A percentile compares a stretch with the other conserved stretches of the same genome.
Conservation (phyloP, 1,140 invertebrate species). For the Periplaneta americana region DNA sequence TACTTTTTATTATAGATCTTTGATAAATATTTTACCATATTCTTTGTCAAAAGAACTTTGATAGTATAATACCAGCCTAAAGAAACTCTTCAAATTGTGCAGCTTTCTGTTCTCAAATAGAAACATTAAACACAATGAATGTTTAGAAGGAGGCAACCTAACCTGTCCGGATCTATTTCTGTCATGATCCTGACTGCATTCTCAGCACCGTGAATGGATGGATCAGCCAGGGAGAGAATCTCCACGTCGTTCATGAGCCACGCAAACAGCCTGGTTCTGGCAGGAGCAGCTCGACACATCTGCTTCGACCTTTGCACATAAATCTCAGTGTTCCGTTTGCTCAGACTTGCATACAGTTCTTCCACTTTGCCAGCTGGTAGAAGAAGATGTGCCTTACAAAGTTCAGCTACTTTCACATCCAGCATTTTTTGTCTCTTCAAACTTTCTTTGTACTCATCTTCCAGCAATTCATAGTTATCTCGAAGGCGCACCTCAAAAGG, state of each 20-base stretch:
- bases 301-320: conserved; percentile 89
- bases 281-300: conserved; percentile 63
- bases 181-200: conserved; percentile 67
- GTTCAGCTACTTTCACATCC: conserved; percentile 75
- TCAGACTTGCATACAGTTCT: conserved; percentile 78
- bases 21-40: no score
- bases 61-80: no score
- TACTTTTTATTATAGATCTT: no score
- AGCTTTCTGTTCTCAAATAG: no score
- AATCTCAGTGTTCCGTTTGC: conserved; percentile 88
- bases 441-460: conserved; percentile 95
- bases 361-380: conserved; percentile 84
- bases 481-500: conserved; percentile 95
- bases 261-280: conserved; percentile 70
- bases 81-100: no score
- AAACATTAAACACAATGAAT: no score
- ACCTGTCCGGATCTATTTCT: conserved; percentile 74
- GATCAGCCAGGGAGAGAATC: conserved; percentile 81
- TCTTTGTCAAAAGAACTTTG: no score
- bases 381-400: conserved; percentile 74
- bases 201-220: conserved; percentile 75
- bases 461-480: conserved; percentile 92
- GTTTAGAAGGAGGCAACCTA: no score
- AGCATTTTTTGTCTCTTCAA: conserved; percentile 86
- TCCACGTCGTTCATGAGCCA: conserved; percentile 76